These are phyloP conservation scores for Phylloscopus collybita DNA, from an alignment of 2,797 vertebrate genomes.

Conservation along the genomic window DNA sequence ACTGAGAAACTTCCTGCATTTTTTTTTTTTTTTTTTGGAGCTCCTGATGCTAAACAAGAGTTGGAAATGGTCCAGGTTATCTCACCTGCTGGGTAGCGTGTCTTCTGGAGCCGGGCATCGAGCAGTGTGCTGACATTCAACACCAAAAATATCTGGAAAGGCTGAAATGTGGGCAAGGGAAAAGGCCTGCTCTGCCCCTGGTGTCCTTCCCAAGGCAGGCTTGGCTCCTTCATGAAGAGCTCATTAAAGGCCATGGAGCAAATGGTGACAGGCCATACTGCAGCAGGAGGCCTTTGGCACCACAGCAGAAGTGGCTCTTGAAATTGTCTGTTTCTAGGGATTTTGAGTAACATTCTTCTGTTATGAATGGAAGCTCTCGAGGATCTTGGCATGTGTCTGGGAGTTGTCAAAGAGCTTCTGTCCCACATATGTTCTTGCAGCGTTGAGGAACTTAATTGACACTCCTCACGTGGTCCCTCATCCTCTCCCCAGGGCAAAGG, in stretches of 20 bases:
- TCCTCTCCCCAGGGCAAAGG: slow-evolving; percentile 25
- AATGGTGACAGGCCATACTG: neutral
- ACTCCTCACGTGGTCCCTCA: neutral
- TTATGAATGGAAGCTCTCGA: slow-evolving; percentile 47
- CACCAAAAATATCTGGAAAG: neutral
- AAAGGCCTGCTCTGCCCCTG: neutral
- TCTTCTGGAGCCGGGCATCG: rapidly evolving
- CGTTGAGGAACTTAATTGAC: neutral
- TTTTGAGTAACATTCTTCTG: slow-evolving; percentile 32
- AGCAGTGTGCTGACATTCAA: neutral
- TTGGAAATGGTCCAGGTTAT: neutral
- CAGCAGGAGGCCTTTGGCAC: slow-evolving; percentile 14
- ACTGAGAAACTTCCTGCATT: neutral
- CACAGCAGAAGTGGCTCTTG: slow-evolving; percentile 5
- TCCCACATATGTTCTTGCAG: slow-evolving; percentile 47
- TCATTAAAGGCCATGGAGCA: neutral
- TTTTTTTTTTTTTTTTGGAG: slow-evolving; percentile 3
- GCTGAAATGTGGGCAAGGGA: neutral
- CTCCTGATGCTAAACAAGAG: neutral
- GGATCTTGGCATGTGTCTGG: slow-evolving; percentile 49
- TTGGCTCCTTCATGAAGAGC: neutral
- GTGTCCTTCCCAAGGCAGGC: neutral
- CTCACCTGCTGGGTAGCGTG: neutral
- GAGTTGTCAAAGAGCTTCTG: slow-evolving; percentile 54
- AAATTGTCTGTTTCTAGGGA: slow-evolving; percentile 40